A percentile compares a stretch with the other conserved stretches of the same genome.
These are phyloP conservation scores for Heterotilapia buettikoferi DNA, from an alignment of 2,113 vertebrate species.

Conservation along the genomic window DNA sequence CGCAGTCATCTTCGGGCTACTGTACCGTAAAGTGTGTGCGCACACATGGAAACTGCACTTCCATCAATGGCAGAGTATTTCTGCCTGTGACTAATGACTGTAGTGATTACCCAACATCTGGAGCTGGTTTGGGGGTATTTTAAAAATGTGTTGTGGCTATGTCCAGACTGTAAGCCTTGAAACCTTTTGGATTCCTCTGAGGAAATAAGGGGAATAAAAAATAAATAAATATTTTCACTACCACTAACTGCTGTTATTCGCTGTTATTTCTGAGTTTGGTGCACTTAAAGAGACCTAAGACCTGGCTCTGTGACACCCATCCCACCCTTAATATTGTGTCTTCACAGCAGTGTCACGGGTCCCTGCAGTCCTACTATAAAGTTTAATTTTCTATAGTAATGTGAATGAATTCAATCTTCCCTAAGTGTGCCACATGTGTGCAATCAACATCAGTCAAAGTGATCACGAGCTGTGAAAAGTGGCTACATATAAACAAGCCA, in stretches of 20 bases:
- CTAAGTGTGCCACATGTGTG: constrained; percentile 3
- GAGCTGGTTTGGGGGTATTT: constrained; percentile 54
- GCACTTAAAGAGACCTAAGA: background rate
- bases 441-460: constrained; percentile 18
- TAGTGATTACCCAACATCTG: constrained; percentile 62
- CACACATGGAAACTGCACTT: constrained; percentile 49
- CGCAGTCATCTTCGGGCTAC: constrained; percentile 15
- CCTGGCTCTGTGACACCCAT: background rate
- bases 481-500: constrained; percentile 19
- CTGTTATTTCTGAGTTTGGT: background rate
- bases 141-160: constrained; percentile 45
- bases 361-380: background rate
- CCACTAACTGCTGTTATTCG: background rate
- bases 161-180: constrained; percentile 27
- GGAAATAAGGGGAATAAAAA: background rate
- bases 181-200: background rate
- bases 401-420: constrained; percentile 24
- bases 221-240: background rate
- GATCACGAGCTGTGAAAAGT: constrained; percentile 11
- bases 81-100: constrained; percentile 41
- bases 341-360: background rate
- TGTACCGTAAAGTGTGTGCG: constrained; percentile 15
- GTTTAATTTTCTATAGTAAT: background rate
- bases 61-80: constrained; percentile 25
- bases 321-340: background rate